Evolutionary conservation across 2,888 invertebrate species (phyloP).

Genomic region (Volucella inflata): DNA sequence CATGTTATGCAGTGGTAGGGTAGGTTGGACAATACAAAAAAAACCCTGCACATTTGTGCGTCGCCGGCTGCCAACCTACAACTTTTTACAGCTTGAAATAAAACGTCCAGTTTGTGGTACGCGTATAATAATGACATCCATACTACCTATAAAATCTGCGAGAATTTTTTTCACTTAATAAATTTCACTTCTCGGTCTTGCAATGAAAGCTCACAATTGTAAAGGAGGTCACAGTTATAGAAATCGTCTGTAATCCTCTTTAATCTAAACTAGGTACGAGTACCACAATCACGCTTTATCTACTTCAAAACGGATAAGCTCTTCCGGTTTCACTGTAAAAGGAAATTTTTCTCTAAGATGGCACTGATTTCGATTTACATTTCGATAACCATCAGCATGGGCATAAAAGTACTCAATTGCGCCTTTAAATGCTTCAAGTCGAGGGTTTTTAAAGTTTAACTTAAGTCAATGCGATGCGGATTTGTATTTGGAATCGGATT

Average conservation of each 20-base stretch:
- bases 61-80: background rate
- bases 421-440: constrained; percentile 32
- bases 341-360: background rate
- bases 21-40: background rate
- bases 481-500: too few relatives aligned
- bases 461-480: constrained; percentile 28
- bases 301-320: background rate
- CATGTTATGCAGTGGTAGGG: constrained; percentile 7
- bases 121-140: background rate
- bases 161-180: background rate
- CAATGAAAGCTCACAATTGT: constrained; percentile 1
- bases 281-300: constrained; percentile 30
- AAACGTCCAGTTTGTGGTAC: background rate
- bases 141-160: constrained; percentile 6
- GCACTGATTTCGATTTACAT: constrained; percentile 33
- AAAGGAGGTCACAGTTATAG: constrained; percentile 16
- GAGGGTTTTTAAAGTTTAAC: constrained; percentile 54
- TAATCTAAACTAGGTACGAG: constrained; percentile 12
- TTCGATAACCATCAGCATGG: constrained; percentile 1
- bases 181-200: constrained; percentile 1
- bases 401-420: constrained; percentile 1
- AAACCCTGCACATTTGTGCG: too few relatives aligned
- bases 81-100: background rate
- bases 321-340: background rate
- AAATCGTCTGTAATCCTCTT: background rate